A percentile compares a stretch with the other conserved stretches of the same genome.
These are phyloP conservation scores for Takifugu bimaculatus DNA, from an alignment of 2,113 vertebrate genomes.

Conservation along the genomic window DNA sequence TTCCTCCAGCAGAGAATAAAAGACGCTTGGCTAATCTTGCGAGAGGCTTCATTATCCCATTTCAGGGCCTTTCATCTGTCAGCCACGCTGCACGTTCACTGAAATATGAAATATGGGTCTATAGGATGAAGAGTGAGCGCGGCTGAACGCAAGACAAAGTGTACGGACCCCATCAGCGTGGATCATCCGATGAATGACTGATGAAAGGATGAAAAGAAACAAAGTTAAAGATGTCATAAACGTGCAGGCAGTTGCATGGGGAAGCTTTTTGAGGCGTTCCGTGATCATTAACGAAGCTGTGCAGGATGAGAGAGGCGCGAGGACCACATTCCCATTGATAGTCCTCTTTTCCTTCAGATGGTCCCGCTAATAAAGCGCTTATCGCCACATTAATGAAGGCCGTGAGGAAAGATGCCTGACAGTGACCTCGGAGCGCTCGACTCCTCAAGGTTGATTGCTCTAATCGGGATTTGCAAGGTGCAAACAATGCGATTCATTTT, in stretches of 20 bases:
- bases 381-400: slow-evolving; percentile 29
- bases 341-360: slow-evolving; percentile 17
- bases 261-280: not conserved
- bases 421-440: slow-evolving; percentile 29
- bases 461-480: slow-evolving; percentile 30
- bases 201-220: no score
- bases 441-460: slow-evolving; percentile 17
- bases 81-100: not conserved
- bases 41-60: not conserved
- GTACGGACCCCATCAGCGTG: no score
- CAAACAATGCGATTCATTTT: slow-evolving; percentile 16
- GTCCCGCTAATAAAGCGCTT: slow-evolving; percentile 16
- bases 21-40: not conserved
- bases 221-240: no score
- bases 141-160: not conserved
- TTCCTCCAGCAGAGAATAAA: not conserved
- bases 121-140: not conserved
- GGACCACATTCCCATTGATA: slow-evolving; percentile 11
- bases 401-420: slow-evolving; percentile 31
- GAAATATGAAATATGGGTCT: not conserved
- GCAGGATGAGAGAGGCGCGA: slow-evolving; percentile 6
- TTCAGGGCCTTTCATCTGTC: not conserved
- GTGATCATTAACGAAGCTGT: slow-evolving; percentile 1
- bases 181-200: no score
- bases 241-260: no score